These are phyloP conservation scores for Nyctibius bracteatus DNA, from an alignment of 2,113 vertebrate genomes.

Conservation along the genomic window DNA sequence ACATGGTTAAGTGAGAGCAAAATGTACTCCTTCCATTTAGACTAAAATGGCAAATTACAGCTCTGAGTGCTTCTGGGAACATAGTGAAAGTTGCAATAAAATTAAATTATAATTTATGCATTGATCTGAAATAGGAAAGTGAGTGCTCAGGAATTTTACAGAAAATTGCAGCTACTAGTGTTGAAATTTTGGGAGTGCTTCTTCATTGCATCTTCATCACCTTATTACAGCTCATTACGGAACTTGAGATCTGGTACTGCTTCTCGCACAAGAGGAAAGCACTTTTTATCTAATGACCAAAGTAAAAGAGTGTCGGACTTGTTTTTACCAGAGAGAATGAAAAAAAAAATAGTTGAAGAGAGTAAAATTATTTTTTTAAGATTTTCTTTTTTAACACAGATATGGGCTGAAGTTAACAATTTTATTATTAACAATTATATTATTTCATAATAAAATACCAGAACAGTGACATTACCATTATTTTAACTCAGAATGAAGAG, in stretches of 20 bases:
- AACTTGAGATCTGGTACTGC: background rate
- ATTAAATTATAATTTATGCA: slow-evolving; percentile 14
- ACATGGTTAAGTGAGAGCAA: background rate
- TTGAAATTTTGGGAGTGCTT: background rate
- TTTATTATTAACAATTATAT: too few species aligned
- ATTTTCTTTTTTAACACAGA: background rate
- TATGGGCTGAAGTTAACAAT: background rate
- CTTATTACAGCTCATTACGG: background rate
- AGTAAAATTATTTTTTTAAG: background rate
- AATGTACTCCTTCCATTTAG: slow-evolving; percentile 6
- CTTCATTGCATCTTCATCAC: background rate
- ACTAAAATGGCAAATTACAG: slow-evolving; percentile 20
- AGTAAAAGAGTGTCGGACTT: background rate
- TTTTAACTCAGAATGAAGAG: background rate
- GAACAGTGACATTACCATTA: background rate
- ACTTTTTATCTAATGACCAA: background rate
- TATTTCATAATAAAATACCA: background rate
- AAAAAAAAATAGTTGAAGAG: background rate
- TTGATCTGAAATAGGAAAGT: slow-evolving; percentile 14
- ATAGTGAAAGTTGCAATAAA: background rate
- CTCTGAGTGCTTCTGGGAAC: background rate
- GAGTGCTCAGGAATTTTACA: background rate
- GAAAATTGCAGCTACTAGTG: background rate
- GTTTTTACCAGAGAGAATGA: background rate
- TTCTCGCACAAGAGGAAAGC: background rate